Percentiles rank a stretch among this genome's conserved stretches.
These are phyloP conservation scores for Eustalomyia histrio DNA, from an alignment of 2,888 invertebrate species.

Conservation along the genomic window DNA sequence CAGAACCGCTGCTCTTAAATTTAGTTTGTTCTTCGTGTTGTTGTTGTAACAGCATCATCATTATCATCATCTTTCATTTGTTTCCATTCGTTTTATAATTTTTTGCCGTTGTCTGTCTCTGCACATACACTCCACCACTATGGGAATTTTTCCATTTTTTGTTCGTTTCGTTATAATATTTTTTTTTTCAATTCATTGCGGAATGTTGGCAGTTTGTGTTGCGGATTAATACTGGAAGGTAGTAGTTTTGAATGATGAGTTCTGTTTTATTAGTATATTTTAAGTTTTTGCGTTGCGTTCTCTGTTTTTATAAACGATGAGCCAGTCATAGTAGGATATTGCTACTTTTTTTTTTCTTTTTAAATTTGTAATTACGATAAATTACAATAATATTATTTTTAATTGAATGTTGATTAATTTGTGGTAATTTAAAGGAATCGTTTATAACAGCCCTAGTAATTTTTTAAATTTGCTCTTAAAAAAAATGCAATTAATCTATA, in stretches of 20 bases:
- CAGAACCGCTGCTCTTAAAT: slow-evolving; percentile 69
- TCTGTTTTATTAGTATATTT: slow-evolving; percentile 19
- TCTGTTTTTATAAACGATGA: slow-evolving; percentile 33
- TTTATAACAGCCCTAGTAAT: slow-evolving; percentile 22
- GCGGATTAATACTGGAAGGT: slow-evolving; percentile 49
- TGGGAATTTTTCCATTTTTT: slow-evolving; percentile 63
- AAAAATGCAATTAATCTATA: slow-evolving; percentile 11
- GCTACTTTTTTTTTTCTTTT: slow-evolving; percentile 8
- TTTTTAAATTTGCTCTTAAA: neutral
- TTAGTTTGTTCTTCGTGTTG: slow-evolving; percentile 70
- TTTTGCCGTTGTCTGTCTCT: slow-evolving; percentile 20
- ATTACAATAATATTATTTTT: slow-evolving; percentile 40
- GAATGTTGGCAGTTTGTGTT: slow-evolving; percentile 64
- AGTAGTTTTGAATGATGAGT: slow-evolving; percentile 42
- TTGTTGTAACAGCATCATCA: slow-evolving; percentile 56
- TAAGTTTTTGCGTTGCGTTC: slow-evolving; percentile 33
- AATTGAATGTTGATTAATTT: slow-evolving; percentile 56
- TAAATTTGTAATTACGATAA: slow-evolving; percentile 47
- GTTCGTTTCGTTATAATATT: slow-evolving; percentile 31
- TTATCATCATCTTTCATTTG: slow-evolving; percentile 58
- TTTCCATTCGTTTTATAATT: slow-evolving; percentile 40
- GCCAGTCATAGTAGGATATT: slow-evolving; percentile 25
- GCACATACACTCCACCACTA: slow-evolving; percentile 54
- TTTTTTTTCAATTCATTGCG: slow-evolving; percentile 58
- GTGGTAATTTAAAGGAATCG: slow-evolving; percentile 36